phyloP scores from a whole-genome alignment of 1,140 invertebrate species.

The Zeugodacus cucurbitae region DNA sequence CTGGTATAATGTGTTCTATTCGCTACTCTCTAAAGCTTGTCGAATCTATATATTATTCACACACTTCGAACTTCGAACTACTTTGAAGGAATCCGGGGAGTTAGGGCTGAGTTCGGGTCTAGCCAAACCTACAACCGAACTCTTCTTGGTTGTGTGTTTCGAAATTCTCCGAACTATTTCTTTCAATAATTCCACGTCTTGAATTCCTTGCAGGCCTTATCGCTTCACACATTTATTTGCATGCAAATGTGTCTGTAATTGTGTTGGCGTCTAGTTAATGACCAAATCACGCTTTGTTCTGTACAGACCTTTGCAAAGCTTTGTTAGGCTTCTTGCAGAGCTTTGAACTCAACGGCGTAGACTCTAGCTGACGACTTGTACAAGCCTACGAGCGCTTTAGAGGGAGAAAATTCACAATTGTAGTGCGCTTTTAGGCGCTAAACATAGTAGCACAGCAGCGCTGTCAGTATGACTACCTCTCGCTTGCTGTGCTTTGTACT shows the following conservation, averaged over 20 bases:
- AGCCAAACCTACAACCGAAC: no score
- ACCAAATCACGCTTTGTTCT: background rate
- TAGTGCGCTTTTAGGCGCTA: background rate
- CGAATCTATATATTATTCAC: no score
- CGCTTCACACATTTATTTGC: no score
- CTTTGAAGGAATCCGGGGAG: no score
- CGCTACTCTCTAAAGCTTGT: background rate
- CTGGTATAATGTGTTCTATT: background rate
- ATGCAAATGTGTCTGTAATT: no score
- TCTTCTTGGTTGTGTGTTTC: no score
- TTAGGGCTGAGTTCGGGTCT: no score
- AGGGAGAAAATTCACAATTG: background rate
- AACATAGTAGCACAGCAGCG: background rate
- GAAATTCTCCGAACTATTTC: no score
- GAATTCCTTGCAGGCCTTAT: no score
- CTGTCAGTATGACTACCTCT: background rate
- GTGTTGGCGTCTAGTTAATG: background rate
- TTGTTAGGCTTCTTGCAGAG: background rate
- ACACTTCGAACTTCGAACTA: no score
- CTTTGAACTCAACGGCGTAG: background rate
- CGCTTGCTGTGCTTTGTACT: background rate
- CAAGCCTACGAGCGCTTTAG: background rate
- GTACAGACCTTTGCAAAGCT: background rate
- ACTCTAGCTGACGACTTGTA: background rate
- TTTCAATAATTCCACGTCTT: no score